Percentiles rank a stretch among this genome's conserved stretches.
phyloP scores from a whole-genome alignment of 1,140 invertebrate genomes.

The Popillia japonica region DNA sequence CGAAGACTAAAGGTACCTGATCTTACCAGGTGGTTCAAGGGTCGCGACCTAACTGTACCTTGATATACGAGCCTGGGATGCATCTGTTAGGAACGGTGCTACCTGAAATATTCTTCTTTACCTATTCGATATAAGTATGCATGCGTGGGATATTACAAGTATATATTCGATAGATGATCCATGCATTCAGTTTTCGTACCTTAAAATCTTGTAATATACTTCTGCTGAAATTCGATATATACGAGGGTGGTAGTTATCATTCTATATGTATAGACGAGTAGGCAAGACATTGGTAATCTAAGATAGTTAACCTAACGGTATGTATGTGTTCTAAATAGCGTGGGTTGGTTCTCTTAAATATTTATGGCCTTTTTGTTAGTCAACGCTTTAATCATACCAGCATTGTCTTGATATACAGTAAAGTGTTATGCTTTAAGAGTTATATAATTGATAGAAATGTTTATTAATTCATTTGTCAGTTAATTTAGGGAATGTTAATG shows the following conservation, averaged over 20 bases:
- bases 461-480: neutral
- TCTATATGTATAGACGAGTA: neutral
- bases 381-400: conserved; percentile 10
- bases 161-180: neutral
- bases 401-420: neutral
- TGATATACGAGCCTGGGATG: conserved; percentile 27
- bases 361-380: conserved; percentile 9
- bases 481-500: no score
- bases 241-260: neutral
- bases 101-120: conserved; percentile 20
- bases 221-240: conserved; percentile 16
- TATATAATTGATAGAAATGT: neutral
- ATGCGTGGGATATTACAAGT: neutral
- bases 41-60: conserved; percentile 32
- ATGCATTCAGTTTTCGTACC: neutral
- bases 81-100: conserved; percentile 26
- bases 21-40: conserved; percentile 32
- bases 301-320: conserved; percentile 16
- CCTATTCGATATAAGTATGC: neutral
- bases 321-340: conserved; percentile 16
- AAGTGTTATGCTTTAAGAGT: neutral
- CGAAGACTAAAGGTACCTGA: conserved; percentile 22
- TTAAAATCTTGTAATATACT: neutral
- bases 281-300: neutral
- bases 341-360: conserved; percentile 16